Evolutionary conservation across 2,797 vertebrate species (phyloP).

Genomic region (Melopsittacus undulatus): DNA sequence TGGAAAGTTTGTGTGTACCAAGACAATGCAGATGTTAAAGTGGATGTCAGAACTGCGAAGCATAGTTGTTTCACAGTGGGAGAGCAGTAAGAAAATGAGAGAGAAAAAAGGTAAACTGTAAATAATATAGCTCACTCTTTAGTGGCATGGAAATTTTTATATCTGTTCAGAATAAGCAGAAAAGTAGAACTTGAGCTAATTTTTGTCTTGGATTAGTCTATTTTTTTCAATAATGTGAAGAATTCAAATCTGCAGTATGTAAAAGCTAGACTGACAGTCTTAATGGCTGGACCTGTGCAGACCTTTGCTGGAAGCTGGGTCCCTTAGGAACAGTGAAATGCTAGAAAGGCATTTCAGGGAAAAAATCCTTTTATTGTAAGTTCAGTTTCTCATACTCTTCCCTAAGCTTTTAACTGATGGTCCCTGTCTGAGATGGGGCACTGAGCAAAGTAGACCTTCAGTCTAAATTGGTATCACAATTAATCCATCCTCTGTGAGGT

Average conservation of each 20-base stretch:
- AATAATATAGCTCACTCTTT: background rate
- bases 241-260: background rate
- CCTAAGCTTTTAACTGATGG: background rate
- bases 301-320: background rate
- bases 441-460: background rate
- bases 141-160: background rate
- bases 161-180: background rate
- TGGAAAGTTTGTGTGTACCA: background rate
- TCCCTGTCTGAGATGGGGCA: background rate
- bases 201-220: background rate
- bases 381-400: background rate
- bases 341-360: background rate
- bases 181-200: background rate
- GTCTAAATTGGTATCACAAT: background rate
- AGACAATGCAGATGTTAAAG: background rate
- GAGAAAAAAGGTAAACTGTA: background rate
- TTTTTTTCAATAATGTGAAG: background rate
- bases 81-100: background rate
- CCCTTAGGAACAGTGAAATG: background rate
- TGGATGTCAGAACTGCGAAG: background rate
- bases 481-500: background rate
- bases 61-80: accelerated
- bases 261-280: background rate
- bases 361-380: background rate
- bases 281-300: background rate